These are phyloP conservation scores for Pogonocherus hispidulus DNA, from an alignment of 2,888 invertebrate genomes.

Conservation along the genomic window DNA sequence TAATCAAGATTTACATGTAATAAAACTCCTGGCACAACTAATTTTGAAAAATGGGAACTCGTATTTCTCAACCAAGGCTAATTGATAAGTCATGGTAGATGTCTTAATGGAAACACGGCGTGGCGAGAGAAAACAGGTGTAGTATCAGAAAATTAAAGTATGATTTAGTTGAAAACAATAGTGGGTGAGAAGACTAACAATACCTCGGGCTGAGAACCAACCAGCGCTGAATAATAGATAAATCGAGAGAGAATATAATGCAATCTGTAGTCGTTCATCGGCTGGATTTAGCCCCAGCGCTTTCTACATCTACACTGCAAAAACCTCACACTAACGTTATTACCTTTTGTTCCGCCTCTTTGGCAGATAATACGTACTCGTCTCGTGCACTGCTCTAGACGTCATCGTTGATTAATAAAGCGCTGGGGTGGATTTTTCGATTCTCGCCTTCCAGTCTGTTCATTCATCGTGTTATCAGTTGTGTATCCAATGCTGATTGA, in stretches of 20 bases:
- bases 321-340: constrained; percentile 48
- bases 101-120: constrained; percentile 34
- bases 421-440: background rate
- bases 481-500: no score
- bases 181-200: constrained; percentile 63
- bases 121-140: constrained; percentile 45
- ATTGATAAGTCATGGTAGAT: constrained; percentile 33
- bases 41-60: no score
- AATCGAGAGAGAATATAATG: constrained; percentile 63
- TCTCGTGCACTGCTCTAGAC: constrained; percentile 18
- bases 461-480: background rate
- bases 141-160: constrained; percentile 62
- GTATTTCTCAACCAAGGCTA: constrained; percentile 14
- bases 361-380: constrained; percentile 19
- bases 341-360: constrained; percentile 31
- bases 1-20: no score
- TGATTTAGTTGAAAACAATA: constrained; percentile 63
- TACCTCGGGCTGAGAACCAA: constrained; percentile 60
- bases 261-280: constrained; percentile 63
- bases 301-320: constrained; percentile 61
- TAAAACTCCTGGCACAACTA: no score
- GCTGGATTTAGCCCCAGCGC: constrained; percentile 60
- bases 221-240: constrained; percentile 61
- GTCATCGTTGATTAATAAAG: constrained; percentile 19
- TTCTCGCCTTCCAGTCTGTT: background rate